Percentiles rank a stretch among this genome's conserved stretches.
phyloP scores from a whole-genome alignment of 2,888 invertebrate genomes.

The Eristalis pertinax region DNA sequence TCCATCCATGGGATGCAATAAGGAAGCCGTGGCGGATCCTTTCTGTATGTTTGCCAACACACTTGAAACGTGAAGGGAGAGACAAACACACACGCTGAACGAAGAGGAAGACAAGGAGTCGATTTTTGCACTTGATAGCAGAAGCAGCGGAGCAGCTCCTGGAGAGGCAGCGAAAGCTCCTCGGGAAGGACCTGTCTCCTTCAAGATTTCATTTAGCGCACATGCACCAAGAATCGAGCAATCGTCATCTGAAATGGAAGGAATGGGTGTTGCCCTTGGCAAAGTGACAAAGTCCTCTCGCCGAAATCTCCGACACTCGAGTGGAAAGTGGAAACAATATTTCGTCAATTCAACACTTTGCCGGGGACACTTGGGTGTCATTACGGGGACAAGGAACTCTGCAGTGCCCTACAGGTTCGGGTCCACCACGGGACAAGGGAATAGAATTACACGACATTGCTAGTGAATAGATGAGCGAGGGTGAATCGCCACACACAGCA shows the following conservation, averaged over 20 bases:
- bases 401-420: background rate
- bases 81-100: background rate
- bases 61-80: background rate
- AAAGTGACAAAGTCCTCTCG: slow-evolving; percentile 51
- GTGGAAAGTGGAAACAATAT: slow-evolving; percentile 13
- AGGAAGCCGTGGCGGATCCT: slow-evolving; percentile 31
- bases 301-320: slow-evolving; percentile 23
- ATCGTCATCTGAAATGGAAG: background rate
- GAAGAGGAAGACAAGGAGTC: background rate
- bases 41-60: slow-evolving; percentile 53
- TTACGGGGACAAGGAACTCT: background rate
- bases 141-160: slow-evolving; percentile 2
- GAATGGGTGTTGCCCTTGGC: slow-evolving; percentile 28
- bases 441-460: background rate
- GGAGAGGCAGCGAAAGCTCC: background rate
- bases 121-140: slow-evolving; percentile 50
- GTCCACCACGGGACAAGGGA: background rate
- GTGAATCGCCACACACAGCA: too few relatives aligned
- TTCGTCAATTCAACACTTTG: slow-evolving; percentile 16
- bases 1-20: slow-evolving; percentile 31
- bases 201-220: background rate
- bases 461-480: background rate
- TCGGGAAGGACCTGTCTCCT: slow-evolving; percentile 6
- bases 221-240: background rate
- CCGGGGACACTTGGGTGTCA: background rate